Conservation (phyloP, 2,888 invertebrate genomes). For the Antitype chi region DNA sequence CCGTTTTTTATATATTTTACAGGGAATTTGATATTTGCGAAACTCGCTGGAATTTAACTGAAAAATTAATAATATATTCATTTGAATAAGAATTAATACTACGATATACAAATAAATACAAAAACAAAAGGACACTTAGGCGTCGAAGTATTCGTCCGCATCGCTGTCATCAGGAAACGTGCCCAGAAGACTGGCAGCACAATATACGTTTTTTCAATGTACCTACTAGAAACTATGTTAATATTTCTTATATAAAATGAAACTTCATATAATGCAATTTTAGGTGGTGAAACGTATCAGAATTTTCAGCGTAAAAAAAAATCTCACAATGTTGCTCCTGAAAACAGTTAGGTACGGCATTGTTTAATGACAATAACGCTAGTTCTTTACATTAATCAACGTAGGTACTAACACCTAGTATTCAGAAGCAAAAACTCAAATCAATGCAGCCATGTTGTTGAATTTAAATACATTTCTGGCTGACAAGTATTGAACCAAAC, state of each 20-base stretch:
- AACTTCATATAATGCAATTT: not conserved
- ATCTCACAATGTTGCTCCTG: not conserved
- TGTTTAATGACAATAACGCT: not conserved
- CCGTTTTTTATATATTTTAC: constrained; percentile 63
- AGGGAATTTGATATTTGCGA: constrained; percentile 56
- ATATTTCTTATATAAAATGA: not conserved
- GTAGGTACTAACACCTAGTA: not conserved
- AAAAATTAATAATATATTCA: not conserved
- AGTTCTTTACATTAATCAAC: not conserved
- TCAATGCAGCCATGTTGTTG: not conserved
- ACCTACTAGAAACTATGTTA: constrained; percentile 1
- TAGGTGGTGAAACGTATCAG: not conserved
- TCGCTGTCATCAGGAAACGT: too few species aligned
- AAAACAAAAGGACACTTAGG: too few species aligned
- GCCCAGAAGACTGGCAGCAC: too few species aligned
- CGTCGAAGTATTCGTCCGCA: too few species aligned
- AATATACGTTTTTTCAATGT: too few species aligned
- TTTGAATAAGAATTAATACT: too few species aligned
- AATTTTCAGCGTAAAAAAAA: constrained; percentile 1
- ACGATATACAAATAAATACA: too few species aligned
- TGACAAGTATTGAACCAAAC: not conserved
- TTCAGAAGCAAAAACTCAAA: not conserved
- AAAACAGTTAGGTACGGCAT: not conserved
- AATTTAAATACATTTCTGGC: constrained; percentile 23
- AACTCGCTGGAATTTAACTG: constrained; percentile 7